Percentiles rank a stretch among this genome's conserved stretches.
Evolutionary conservation across 1,140 invertebrate species (phyloP).

Genomic region (Cydia pomonella): DNA sequence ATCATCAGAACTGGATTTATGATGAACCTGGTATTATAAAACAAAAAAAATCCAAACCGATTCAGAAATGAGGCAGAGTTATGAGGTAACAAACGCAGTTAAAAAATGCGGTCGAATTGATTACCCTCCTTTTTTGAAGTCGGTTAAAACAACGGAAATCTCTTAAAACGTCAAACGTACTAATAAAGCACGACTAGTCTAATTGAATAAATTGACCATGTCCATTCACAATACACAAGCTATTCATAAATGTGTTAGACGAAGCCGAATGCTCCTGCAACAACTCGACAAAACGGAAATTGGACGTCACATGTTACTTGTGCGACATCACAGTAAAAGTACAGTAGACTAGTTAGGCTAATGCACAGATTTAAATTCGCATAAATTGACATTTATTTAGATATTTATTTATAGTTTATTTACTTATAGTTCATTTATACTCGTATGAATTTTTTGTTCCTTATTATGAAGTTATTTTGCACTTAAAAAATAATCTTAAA

Average conservation of each 20-base stretch:
- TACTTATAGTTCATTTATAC: no score
- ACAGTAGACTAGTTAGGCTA: not conserved
- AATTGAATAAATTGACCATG: not conserved
- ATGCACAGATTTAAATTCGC: not conserved
- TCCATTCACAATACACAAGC: not conserved
- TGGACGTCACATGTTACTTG: constrained; percentile 39
- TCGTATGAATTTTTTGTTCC: no score
- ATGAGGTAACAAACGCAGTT: no score
- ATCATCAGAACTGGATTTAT: no score
- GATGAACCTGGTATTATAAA: no score
- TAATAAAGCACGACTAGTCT: not conserved
- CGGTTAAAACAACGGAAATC: not conserved
- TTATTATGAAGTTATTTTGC: no score
- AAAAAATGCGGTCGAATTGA: not conserved
- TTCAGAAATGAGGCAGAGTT: no score
- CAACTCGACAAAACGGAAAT: constrained; percentile 44
- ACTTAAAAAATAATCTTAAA: no score
- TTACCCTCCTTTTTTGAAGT: not conserved
- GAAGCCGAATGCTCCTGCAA: constrained; percentile 31
- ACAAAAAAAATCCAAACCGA: no score
- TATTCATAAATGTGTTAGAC: constrained; percentile 29
- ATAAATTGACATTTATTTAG: not conserved
- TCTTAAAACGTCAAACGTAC: no score
- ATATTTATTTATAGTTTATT: no score
- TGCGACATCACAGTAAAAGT: constrained; percentile 21